Evolutionary conservation across 2,888 invertebrate species (phyloP).

Genomic region (Sussaba pulchella): DNA sequence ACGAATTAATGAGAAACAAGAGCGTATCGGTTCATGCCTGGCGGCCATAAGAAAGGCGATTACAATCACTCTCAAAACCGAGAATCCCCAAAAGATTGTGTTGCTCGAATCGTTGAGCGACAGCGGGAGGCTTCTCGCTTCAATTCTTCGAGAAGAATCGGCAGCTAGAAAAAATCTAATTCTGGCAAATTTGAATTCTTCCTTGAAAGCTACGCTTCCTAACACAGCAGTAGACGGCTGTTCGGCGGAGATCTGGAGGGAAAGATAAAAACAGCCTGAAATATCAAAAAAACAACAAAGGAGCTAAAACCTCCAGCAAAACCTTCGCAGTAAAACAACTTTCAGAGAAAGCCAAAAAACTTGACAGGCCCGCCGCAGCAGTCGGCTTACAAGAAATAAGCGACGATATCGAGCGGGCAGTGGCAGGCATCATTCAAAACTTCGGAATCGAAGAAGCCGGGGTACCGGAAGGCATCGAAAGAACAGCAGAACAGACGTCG

Average conservation of each 20-base stretch:
- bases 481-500: conserved; percentile 17
- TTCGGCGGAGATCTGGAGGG: conserved; percentile 51
- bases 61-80: conserved; percentile 29
- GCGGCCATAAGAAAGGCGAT: conserved; percentile 51
- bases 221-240: conserved; percentile 40
- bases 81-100: conserved; percentile 33
- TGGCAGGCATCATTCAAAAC: conserved; percentile 7
- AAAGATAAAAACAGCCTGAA: conserved; percentile 41
- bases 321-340: conserved; percentile 3
- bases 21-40: conserved; percentile 43
- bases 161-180: conserved; percentile 39
- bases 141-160: conserved; percentile 47
- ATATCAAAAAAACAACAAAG: conserved; percentile 44
- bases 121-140: conserved; percentile 42
- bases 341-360: conserved; percentile 61
- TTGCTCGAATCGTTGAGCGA: conserved; percentile 53
- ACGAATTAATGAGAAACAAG: conserved; percentile 58
- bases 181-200: conserved; percentile 48
- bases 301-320: conserved; percentile 44
- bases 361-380: conserved; percentile 33
- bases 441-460: conserved; percentile 9
- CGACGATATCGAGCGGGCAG: conserved; percentile 27
- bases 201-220: conserved; percentile 44
- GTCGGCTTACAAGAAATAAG: conserved; percentile 15
- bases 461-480: neutral